Evolutionary conservation across 2,797 vertebrate species (phyloP).

Genomic region (Anguilla anguilla): DNA sequence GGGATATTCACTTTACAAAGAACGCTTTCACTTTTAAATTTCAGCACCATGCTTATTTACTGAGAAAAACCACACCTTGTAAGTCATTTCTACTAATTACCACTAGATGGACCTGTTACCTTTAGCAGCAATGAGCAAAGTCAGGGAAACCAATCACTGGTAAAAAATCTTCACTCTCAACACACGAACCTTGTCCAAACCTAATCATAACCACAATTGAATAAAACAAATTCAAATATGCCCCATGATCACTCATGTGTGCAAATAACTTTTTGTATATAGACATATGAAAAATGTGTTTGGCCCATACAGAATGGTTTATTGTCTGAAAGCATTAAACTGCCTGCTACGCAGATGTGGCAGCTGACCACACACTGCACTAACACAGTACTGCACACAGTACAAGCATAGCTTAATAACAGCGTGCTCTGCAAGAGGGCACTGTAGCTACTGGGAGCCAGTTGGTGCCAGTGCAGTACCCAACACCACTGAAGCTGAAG

Average conservation of each 20-base stretch:
- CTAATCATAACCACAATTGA: background rate
- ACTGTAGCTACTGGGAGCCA: too few relatives aligned
- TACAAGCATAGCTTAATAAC: too few relatives aligned
- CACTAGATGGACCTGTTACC: conserved; percentile 15
- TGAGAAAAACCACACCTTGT: background rate
- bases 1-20: background rate
- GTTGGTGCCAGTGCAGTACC: too few relatives aligned
- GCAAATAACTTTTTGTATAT: background rate
- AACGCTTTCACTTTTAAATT: background rate
- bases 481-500: too few relatives aligned
- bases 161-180: background rate
- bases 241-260: background rate
- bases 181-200: background rate
- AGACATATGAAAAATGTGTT: background rate
- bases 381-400: too few relatives aligned
- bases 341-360: too few relatives aligned
- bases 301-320: background rate
- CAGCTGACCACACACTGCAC: too few relatives aligned
- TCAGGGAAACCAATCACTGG: background rate
- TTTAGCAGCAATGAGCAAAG: background rate
- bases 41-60: background rate
- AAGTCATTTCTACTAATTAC: background rate
- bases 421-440: too few relatives aligned
- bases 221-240: background rate
- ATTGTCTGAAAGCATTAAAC: background rate